A percentile compares a stretch with the other conserved stretches of the same genome.
Conservation (phyloP, 1,140 invertebrate species). For the Euura lappo region DNA sequence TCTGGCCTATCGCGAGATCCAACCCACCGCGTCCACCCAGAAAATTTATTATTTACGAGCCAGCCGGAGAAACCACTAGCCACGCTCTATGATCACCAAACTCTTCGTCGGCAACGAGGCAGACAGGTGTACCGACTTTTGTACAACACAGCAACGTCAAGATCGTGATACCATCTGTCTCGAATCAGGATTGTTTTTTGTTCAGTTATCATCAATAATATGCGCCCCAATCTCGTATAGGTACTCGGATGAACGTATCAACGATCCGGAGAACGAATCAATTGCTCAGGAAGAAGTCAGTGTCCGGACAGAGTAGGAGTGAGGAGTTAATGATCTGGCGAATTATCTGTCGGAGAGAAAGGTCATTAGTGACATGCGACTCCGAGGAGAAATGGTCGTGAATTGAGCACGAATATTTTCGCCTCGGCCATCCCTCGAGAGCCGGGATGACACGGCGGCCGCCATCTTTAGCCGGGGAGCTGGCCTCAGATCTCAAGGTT, state of each 20-base stretch:
- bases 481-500: constrained; percentile 54
- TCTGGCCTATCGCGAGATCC: neutral
- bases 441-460: constrained; percentile 2
- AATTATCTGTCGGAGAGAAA: neutral
- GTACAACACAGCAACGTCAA: too few relatives aligned
- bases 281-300: too few relatives aligned
- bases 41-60: neutral
- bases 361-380: neutral
- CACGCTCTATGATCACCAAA: neutral
- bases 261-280: too few relatives aligned
- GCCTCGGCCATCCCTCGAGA: neutral
- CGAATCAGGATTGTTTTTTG: too few relatives aligned
- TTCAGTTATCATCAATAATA: too few relatives aligned
- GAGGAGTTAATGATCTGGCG: neutral
- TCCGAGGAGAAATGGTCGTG: neutral
- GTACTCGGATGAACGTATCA: too few relatives aligned
- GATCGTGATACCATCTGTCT: too few relatives aligned
- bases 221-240: too few relatives aligned
- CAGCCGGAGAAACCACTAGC: neutral
- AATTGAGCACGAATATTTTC: neutral
- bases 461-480: constrained; percentile 8
- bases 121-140: neutral
- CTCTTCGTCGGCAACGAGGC: neutral
- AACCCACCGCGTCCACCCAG: neutral
- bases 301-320: too few relatives aligned